phyloP scores from a whole-genome alignment of 64 coral and sea anemone genomes.

The Dendrophyllia cribrosa region DNA sequence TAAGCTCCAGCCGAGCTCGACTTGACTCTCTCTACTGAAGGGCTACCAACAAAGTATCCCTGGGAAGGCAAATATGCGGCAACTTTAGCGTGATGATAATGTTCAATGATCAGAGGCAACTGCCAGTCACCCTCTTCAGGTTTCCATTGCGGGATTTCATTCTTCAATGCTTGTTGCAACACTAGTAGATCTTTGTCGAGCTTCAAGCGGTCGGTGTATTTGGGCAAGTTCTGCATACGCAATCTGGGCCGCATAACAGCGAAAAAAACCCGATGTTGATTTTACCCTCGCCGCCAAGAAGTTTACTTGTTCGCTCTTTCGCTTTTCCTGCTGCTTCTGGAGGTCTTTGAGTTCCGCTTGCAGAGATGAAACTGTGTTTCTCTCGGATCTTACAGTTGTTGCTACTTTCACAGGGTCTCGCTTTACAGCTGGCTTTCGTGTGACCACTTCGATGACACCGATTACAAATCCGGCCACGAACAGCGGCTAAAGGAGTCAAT shows the following conservation, averaged over 20 bases:
- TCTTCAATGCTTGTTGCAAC: not conserved
- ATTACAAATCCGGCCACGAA: too few species aligned
- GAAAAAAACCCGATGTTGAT: not conserved
- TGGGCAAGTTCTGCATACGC: not conserved
- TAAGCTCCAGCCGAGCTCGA: too few species aligned
- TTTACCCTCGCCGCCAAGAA: not conserved
- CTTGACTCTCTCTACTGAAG: too few species aligned
- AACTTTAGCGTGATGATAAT: too few species aligned
- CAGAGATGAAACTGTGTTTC: not conserved
- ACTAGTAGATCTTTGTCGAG: conserved; percentile 9
- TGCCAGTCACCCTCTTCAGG: too few species aligned
- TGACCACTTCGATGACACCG: too few species aligned
- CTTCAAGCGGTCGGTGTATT: not conserved
- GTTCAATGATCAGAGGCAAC: too few species aligned
- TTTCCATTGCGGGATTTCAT: not conserved
- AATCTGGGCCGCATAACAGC: not conserved
- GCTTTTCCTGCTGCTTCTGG: conserved; percentile 15
- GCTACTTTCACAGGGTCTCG: not conserved
- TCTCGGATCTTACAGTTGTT: conserved; percentile 12
- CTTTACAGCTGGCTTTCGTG: conserved; percentile 16
- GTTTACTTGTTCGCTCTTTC: not conserved
- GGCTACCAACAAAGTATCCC: too few species aligned
- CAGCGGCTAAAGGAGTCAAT: too few species aligned
- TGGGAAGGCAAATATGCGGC: too few species aligned
- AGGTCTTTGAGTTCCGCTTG: conserved; percentile 20